Evolutionary conservation across 2,888 invertebrate species (phyloP).

Genomic region (Eilema caniola): DNA sequence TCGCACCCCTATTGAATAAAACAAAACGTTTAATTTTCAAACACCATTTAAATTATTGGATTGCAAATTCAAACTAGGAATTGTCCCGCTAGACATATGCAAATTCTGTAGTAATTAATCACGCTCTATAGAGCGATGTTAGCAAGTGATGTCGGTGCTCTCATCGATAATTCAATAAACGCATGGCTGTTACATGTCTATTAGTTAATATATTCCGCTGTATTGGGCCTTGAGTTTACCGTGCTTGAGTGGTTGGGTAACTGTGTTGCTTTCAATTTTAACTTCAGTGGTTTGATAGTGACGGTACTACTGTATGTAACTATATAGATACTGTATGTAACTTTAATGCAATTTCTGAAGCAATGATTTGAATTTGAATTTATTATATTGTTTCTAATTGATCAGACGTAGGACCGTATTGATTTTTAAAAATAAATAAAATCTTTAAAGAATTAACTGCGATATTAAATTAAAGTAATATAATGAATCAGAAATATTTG

Average conservation of each 20-base stretch:
- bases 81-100: constrained; percentile 56
- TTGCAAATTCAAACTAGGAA: constrained; percentile 57
- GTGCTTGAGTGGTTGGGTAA: constrained; percentile 41
- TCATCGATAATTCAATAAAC: constrained; percentile 60
- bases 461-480: too few species aligned
- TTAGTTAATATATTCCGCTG: constrained; percentile 54
- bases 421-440: too few species aligned
- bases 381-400: too few species aligned
- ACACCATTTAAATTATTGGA: constrained; percentile 54
- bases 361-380: too few species aligned
- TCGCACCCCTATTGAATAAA: constrained; percentile 39
- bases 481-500: too few species aligned
- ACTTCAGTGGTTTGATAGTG: background rate
- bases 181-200: constrained; percentile 52
- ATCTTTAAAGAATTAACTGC: too few species aligned
- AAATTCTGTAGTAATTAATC: constrained; percentile 67
- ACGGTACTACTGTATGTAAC: too few species aligned
- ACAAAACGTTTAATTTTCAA: constrained; percentile 47
- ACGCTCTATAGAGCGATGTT: constrained; percentile 53
- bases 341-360: too few species aligned
- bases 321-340: too few species aligned
- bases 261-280: constrained; percentile 34
- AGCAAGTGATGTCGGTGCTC: constrained; percentile 38
- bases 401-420: too few species aligned
- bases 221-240: constrained; percentile 35